Percentiles rank a stretch among this genome's conserved stretches.
Conservation (phyloP, 2,113 vertebrate species). For the Sturnira hondurensis region DNA sequence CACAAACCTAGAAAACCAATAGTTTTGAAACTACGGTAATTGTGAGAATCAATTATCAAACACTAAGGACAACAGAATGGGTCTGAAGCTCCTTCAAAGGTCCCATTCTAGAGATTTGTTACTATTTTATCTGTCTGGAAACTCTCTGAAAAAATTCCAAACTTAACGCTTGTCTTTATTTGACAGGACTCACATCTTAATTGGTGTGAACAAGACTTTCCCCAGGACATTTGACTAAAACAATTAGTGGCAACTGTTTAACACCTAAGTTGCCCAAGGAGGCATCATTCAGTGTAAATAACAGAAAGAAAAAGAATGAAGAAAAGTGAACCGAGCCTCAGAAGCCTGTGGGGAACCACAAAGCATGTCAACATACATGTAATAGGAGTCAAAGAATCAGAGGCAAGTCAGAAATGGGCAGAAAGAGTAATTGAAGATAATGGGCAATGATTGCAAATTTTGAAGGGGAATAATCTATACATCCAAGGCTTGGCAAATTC, state of each 20-base stretch:
- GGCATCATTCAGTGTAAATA: not conserved
- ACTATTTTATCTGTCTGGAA: not conserved
- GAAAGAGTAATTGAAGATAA: not conserved
- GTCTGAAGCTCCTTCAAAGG: not conserved
- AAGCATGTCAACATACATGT: not conserved
- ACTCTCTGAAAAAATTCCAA: not conserved
- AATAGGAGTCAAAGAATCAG: not conserved
- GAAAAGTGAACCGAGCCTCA: not conserved
- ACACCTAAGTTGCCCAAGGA: not conserved
- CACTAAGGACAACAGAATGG: not conserved
- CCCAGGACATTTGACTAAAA: not conserved
- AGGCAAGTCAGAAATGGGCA: not conserved
- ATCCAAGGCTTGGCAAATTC: not conserved
- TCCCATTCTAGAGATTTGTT: not conserved
- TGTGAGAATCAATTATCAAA: not conserved
- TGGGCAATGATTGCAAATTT: not conserved
- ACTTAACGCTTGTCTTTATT: not conserved
- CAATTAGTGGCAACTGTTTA: not conserved
- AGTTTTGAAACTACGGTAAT: not conserved
- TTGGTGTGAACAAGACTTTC: not conserved
- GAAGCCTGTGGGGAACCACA: not conserved
- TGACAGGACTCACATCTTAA: not conserved
- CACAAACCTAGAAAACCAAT: not conserved
- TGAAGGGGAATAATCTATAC: not conserved
- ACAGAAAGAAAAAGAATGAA: not conserved